These are phyloP conservation scores for Yoshiicerus persimilis DNA, from an alignment of 1,140 invertebrate species.

Conservation along the genomic window DNA sequence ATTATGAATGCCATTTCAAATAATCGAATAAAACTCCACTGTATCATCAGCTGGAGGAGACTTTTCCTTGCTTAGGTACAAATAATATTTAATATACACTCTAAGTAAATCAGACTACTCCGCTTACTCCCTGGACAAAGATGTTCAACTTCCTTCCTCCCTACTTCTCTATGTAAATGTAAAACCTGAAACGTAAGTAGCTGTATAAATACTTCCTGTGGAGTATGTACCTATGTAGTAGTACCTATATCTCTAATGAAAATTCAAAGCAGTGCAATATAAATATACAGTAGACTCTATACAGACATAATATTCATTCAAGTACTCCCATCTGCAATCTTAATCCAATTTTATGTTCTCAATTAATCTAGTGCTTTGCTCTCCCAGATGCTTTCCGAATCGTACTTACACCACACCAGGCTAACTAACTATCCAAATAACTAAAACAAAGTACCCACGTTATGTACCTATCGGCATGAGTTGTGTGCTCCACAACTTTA, in stretches of 20 bases:
- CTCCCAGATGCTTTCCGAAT: conserved; percentile 12
- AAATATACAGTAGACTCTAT: neutral
- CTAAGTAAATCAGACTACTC: neutral
- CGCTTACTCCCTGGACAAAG: neutral
- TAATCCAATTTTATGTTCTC: conserved; percentile 28
- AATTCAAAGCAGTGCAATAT: neutral
- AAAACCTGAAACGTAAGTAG: neutral
- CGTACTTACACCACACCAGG: neutral
- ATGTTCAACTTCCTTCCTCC: neutral
- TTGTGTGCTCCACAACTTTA: neutral
- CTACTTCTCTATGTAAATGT: neutral
- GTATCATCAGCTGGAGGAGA: neutral
- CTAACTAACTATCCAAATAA: neutral
- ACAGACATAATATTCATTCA: conserved; percentile 17
- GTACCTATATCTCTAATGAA: neutral
- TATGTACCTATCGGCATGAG: neutral
- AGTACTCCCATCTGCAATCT: conserved; percentile 28
- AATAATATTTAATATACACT: neutral
- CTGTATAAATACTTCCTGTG: too few relatives aligned
- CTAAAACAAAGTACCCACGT: neutral
- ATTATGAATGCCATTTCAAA: conserved; percentile 10
- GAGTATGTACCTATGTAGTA: too few relatives aligned
- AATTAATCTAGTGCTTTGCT: conserved; percentile 13
- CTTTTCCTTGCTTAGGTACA: neutral
- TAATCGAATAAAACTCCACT: conserved; percentile 5